Evolutionary conservation across 2,797 vertebrate species (phyloP).

Genomic region (Hybognathus amarus): DNA sequence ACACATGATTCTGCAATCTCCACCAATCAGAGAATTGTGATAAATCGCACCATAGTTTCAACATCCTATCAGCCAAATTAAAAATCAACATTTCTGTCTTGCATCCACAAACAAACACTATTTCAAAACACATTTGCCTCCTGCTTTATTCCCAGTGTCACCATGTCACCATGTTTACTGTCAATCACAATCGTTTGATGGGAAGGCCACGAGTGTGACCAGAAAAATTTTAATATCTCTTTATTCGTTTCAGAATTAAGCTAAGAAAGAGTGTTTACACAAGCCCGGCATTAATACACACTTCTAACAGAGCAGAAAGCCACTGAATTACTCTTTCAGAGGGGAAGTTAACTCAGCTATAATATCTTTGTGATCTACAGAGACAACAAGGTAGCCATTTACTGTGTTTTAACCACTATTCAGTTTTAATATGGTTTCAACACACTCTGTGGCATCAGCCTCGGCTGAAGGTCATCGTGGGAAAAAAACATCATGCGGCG

Average conservation of each 20-base stretch:
- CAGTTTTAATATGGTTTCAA: slow-evolving; percentile 34
- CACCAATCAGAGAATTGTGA: background rate
- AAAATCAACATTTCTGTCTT: background rate
- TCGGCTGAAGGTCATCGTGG: slow-evolving; percentile 41
- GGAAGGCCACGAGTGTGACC: background rate
- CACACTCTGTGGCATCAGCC: slow-evolving; percentile 13
- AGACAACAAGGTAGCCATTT: slow-evolving; percentile 37
- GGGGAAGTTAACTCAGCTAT: slow-evolving; percentile 34
- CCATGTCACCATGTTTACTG: slow-evolving; percentile 39
- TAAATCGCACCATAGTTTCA: too few species aligned
- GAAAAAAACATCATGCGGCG: slow-evolving; percentile 10
- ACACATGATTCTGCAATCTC: background rate
- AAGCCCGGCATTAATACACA: background rate
- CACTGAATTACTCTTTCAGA: slow-evolving; percentile 48
- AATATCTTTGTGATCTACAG: slow-evolving; percentile 50
- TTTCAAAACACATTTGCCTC: slow-evolving; percentile 27
- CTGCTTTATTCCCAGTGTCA: slow-evolving; percentile 39
- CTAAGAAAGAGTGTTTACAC: background rate
- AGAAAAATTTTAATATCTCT: slow-evolving; percentile 26
- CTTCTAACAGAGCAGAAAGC: background rate
- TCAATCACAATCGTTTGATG: slow-evolving; percentile 19
- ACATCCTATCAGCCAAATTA: background rate
- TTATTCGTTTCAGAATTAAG: slow-evolving; percentile 2
- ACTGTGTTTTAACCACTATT: slow-evolving; percentile 42
- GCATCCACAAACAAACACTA: slow-evolving; percentile 1